A percentile compares a stretch with the other conserved stretches of the same genome.
phyloP scores from a whole-genome alignment of 2,113 vertebrate genomes.

The Prietella phreatophila region DNA sequence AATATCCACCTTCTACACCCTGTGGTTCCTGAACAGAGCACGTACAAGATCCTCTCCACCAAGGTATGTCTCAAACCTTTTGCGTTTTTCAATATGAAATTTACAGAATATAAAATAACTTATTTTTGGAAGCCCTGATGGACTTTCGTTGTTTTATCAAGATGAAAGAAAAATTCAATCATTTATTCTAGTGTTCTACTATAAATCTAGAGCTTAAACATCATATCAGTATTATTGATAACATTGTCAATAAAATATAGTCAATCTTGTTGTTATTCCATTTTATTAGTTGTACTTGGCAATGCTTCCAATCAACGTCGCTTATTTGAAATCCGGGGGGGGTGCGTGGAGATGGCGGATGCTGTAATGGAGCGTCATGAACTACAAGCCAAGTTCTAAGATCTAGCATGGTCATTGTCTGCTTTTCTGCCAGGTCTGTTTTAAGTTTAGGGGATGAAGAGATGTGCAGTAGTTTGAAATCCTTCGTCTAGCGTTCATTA shows the following conservation, averaged over 20 bases:
- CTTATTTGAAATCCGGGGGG: neutral
- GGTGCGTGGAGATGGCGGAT: neutral
- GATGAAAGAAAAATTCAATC: too few relatives aligned
- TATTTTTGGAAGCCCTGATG: neutral
- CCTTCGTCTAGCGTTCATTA: neutral
- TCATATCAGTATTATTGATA: neutral
- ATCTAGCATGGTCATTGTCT: neutral
- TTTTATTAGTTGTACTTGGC: neutral
- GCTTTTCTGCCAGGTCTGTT: neutral
- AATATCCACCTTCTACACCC: conserved; percentile 81
- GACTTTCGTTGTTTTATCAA: neutral
- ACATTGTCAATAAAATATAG: neutral
- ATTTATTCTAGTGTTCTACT: too few relatives aligned
- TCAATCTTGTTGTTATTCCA: neutral
- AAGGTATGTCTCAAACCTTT: conserved; percentile 73
- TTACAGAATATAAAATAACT: too few relatives aligned
- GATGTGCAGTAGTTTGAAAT: neutral
- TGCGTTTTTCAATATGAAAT: neutral
- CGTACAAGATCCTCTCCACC: conserved; percentile 88
- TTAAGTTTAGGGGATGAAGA: neutral
- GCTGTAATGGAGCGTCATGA: neutral
- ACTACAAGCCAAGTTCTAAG: neutral
- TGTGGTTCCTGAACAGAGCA: conserved; percentile 85
- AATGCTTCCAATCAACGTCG: neutral
- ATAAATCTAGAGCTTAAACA: neutral